Base-by-base conservation (phyloP, 2,113 vertebrate species). In the Spheniscus mendiculus region DNA sequence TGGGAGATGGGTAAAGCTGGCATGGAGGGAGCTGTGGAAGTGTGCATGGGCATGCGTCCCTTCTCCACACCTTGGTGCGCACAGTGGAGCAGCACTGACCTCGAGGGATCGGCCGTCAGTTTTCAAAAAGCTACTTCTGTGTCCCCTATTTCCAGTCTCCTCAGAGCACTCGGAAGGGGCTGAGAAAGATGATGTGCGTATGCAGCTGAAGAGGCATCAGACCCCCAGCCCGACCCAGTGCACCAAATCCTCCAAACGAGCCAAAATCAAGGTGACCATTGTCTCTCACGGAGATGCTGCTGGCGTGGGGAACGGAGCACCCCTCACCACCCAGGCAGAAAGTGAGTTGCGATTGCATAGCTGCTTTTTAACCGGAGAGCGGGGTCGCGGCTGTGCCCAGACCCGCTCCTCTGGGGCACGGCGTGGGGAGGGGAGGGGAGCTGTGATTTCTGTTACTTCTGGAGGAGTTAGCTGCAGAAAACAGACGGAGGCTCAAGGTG, bases 211-310 rank as follows among this genome's bases (percentile, higher is more conserved):
- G 98, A 98, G 99, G 79, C 99, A 98, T 20, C 99, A 99, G 87
- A 97, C 98, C 7, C 98, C 99, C 11, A 99, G 99, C 97, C 99
- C 99, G 45, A 98, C 98, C 18, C 96, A 66, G n/a, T 97, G 98
- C 70, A 87, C 89, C 96, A 99, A 99, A 95, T n/a, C 98, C 47
- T 98, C 99, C 94, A 99, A 99, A 97, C 98, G 99, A 92, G 99
- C 99, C 44, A 99, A 99, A 98, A 99, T 99, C 97, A 99, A 99
- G 98, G 99, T 99, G 97, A 99, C 99, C 95, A 99, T 99, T 65
- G 98, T 99, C 77, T 99, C 99, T 63, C 99, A 99, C 62, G 99
- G 99, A 12, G 99, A 99, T 49, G 80, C 98, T 34, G 70, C 98
- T 45, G 98, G 98, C 93, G 91, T 93, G 38, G 96, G 98, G 58